A percentile compares a stretch with the other conserved stretches of the same genome.
Conservation (phyloP, 64 coral and sea anemone genomes). For the Actinia equina region DNA sequence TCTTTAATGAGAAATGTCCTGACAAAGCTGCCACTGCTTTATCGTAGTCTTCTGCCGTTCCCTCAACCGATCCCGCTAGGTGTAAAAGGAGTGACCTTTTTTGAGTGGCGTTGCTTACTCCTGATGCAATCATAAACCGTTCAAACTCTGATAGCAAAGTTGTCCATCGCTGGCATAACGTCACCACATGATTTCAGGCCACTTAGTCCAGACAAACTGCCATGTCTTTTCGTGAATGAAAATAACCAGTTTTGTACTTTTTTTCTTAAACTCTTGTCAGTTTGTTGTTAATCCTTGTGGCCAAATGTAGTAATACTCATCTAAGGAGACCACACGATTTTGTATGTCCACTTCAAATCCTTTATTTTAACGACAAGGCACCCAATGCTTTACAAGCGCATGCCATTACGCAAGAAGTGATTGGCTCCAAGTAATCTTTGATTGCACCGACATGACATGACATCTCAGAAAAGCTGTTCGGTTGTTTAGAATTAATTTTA, state of each 20-base stretch:
- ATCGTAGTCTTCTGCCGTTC: constrained; percentile 45
- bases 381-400: too few relatives aligned
- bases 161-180: constrained; percentile 38
- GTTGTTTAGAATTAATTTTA: too few relatives aligned
- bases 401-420: too few relatives aligned
- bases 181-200: constrained; percentile 28
- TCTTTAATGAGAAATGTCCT: constrained; percentile 28
- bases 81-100: constrained; percentile 6
- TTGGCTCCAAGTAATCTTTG: too few relatives aligned
- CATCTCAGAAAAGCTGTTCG: too few relatives aligned
- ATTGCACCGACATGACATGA: too few relatives aligned
- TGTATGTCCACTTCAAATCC: too few relatives aligned
- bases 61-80: constrained; percentile 1
- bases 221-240: neutral
- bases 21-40: constrained; percentile 48
- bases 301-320: too few relatives aligned
- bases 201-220: constrained; percentile 34
- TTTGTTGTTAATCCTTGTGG: too few relatives aligned
- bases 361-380: too few relatives aligned
- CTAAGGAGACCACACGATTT: too few relatives aligned
- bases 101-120: constrained; percentile 43
- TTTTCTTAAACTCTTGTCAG: too few relatives aligned
- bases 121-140: constrained; percentile 31
- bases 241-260: neutral
- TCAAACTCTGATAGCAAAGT: constrained; percentile 64